Evolutionary conservation across 2,888 invertebrate genomes (phyloP), one percentile per base, ranked within the genome.

Genomic region (Thecocarcelia acutangulata): DNA sequence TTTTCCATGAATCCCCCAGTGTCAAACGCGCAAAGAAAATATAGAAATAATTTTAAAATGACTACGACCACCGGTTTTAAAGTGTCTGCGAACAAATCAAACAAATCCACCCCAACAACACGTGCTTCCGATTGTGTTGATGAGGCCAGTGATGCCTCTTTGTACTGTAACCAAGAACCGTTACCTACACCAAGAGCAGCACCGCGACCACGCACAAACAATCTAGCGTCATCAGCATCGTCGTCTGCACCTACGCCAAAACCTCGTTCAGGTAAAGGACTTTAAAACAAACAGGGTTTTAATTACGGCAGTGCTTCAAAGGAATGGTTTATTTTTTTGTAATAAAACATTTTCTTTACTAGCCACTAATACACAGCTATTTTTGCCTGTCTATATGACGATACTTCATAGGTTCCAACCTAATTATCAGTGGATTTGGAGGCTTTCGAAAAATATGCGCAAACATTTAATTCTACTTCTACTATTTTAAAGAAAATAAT

Each of bases 111-210:
- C 33, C 72, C 81, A 54, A 59, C 84, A 85, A 42, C 85, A 85
- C 82, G 86, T 70, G 85, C 85, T 84, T 85, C 87, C 78, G 88
- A 87, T 66, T 85, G 85, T 72, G 90, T 91, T 75, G 91, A 91
- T 87, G 88, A 90, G 83, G 91, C 90, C 85, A 88, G 91, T 80
- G 90, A 90, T 86, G 88, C 89, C 70, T 86, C 82, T 17, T 70
- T 87, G 64, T 90, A 88, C 81, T 91, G 91, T 83, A 58, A 66
- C 21, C 86, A 86, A 73, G 88, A 88, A 73, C 88, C 89, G 17
- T 89, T 87, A 76, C 87, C 89, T 70, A 87, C 89, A 79, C 90
- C 90, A 81, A 87, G 88, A 82, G 87, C 90, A 74, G 90, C 90
- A 70, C 90, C 90, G 80, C 88, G 90, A n/a, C 82, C 82, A 66